Conservation (phyloP, 2,113 vertebrate genomes). For the Miniopterus natalensis region DNA sequence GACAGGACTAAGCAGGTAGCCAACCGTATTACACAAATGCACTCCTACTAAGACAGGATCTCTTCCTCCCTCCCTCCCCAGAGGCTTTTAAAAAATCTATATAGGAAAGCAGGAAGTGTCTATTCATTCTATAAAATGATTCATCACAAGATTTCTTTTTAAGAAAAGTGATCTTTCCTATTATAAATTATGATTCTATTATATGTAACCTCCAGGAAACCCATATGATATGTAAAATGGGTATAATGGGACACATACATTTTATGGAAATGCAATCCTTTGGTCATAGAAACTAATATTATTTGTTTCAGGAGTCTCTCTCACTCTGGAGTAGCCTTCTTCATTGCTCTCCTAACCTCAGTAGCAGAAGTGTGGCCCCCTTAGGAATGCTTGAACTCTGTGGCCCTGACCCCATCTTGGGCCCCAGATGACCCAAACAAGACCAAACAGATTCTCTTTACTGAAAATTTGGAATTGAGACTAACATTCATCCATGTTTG, state of each 20-base stretch:
- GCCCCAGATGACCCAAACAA: neutral
- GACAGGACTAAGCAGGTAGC: neutral
- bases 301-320: neutral
- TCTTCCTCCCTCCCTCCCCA: neutral
- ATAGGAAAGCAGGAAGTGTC: neutral
- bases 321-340: neutral
- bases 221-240: neutral
- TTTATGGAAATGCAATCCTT: neutral
- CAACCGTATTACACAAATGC: neutral
- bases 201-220: neutral
- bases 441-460: neutral
- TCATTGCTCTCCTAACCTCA: neutral
- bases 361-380: neutral
- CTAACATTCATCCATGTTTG: neutral
- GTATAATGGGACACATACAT: neutral
- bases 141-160: neutral
- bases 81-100: neutral
- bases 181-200: constrained; percentile 7
- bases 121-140: neutral
- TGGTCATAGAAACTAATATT: neutral
- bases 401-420: neutral
- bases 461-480: constrained; percentile 7
- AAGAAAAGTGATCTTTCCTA: constrained; percentile 20
- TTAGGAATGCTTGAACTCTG: neutral
- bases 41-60: neutral